These are phyloP conservation scores for Thunnus maccoyii DNA, from an alignment of 2,113 vertebrate genomes.

Conservation along the genomic window DNA sequence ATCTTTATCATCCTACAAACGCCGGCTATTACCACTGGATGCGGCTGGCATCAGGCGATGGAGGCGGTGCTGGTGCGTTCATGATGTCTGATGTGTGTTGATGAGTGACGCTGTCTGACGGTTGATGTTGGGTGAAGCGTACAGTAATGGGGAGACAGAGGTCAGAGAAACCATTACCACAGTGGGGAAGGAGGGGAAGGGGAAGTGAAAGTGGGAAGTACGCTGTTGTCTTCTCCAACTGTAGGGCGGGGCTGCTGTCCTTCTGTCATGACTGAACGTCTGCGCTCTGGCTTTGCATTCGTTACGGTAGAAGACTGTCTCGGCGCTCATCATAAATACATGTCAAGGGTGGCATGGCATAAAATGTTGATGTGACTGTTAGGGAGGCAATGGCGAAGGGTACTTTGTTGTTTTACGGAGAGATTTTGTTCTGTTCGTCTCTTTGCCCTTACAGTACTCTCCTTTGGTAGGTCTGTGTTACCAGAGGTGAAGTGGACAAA, in stretches of 20 bases:
- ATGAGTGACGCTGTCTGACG: conserved; percentile 80
- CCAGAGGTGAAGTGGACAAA: conserved; percentile 28
- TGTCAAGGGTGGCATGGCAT: conserved; percentile 57
- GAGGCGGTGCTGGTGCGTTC: conserved; percentile 61
- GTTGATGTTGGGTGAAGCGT: conserved; percentile 81
- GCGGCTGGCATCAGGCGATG: conserved; percentile 53
- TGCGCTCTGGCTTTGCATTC: conserved; percentile 54
- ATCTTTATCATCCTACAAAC: conserved; percentile 66
- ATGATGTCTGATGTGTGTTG: conserved; percentile 70
- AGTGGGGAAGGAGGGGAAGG: conserved; percentile 55
- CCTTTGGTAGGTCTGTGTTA: conserved; percentile 11
- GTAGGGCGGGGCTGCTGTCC: conserved; percentile 71
- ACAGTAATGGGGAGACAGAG: conserved; percentile 82
- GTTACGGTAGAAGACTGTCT: conserved; percentile 54
- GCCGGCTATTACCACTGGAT: conserved; percentile 69
- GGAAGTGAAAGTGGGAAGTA: conserved; percentile 65
- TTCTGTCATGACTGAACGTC: conserved; percentile 69
- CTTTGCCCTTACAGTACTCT: conserved; percentile 47
- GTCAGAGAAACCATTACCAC: conserved; percentile 83
- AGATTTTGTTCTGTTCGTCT: conserved; percentile 35
- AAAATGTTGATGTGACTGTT: conserved; percentile 58
- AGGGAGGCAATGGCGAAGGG: conserved; percentile 44
- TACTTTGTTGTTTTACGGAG: conserved; percentile 40
- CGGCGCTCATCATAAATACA: conserved; percentile 62
- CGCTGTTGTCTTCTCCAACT: conserved; percentile 69